Percentiles rank a stretch among this genome's conserved stretches.
Conservation (phyloP, 2,888 invertebrate genomes). For the Eulithis testata region DNA sequence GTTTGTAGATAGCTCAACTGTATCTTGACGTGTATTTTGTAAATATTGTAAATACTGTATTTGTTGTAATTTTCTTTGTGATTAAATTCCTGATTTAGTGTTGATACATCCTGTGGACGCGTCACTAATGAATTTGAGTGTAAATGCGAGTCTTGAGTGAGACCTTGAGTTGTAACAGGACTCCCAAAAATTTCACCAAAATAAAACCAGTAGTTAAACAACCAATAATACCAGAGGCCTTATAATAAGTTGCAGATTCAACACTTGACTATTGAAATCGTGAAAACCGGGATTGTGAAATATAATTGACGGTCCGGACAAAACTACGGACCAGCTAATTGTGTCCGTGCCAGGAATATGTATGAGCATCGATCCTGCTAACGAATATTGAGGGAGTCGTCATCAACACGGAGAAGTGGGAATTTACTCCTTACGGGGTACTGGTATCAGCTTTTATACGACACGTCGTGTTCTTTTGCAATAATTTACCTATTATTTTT, state of each 20-base stretch:
- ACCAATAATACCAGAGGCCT: background rate
- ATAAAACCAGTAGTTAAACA: background rate
- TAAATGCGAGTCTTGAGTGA: no score
- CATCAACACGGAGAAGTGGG: slow-evolving; percentile 26
- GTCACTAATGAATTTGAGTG: no score
- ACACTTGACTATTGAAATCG: slow-evolving; percentile 57
- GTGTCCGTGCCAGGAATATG: slow-evolving; percentile 72
- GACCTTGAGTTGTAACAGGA: no score
- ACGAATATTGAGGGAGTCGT: slow-evolving; percentile 43
- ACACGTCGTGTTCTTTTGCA: no score
- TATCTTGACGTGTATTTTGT: no score
- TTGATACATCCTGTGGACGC: no score
- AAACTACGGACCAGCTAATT: slow-evolving; percentile 62
- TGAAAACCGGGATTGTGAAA: slow-evolving; percentile 69
- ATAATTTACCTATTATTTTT: no score
- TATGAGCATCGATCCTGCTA: slow-evolving; percentile 63
- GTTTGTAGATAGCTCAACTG: no score
- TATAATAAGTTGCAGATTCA: slow-evolving; percentile 21
- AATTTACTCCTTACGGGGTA: background rate
- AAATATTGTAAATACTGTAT: no score
- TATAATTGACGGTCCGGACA: slow-evolving; percentile 66
- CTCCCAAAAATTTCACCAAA: no score
- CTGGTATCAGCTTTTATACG: background rate
- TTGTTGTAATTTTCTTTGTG: no score
- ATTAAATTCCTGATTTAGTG: no score